phyloP scores from a whole-genome alignment of 2,888 invertebrate genomes.

The Eilema caniola region DNA sequence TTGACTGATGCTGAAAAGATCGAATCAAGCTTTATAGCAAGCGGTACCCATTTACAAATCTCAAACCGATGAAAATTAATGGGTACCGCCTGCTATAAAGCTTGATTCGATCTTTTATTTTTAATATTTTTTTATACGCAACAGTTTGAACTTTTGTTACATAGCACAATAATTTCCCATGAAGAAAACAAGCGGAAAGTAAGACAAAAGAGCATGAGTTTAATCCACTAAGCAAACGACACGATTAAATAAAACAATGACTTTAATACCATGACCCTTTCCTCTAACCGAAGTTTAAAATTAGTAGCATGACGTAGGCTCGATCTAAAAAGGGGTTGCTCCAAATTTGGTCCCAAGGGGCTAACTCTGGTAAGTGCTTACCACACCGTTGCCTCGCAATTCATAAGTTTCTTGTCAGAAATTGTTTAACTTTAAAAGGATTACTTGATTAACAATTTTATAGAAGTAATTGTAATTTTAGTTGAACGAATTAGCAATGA shows the following conservation, averaged over 20 bases:
- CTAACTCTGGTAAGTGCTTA: slow-evolving; percentile 23
- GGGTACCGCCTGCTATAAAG: too few relatives aligned
- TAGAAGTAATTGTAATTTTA: not conserved
- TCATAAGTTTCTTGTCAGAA: slow-evolving; percentile 31
- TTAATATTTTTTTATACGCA: not conserved
- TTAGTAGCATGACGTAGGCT: slow-evolving; percentile 33
- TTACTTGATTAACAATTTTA: slow-evolving; percentile 16
- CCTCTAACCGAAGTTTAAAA: slow-evolving; percentile 20
- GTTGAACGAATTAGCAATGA: not conserved
- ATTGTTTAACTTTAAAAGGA: slow-evolving; percentile 13
- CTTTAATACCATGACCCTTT: slow-evolving; percentile 29
- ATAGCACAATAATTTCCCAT: not conserved
- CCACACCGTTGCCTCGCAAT: slow-evolving; percentile 27
- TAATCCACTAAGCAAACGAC: not conserved
- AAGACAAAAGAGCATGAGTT: not conserved
- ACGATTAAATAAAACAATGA: slow-evolving; percentile 17
- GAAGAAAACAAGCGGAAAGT: not conserved
- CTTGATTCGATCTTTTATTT: too few relatives aligned
- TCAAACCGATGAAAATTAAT: too few relatives aligned
- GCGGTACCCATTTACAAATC: too few relatives aligned
- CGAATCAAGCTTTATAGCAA: too few relatives aligned
- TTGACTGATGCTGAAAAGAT: too few relatives aligned
- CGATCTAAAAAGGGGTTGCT: slow-evolving; percentile 31
- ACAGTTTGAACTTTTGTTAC: not conserved
- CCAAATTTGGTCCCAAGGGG: slow-evolving; percentile 29